These are phyloP conservation scores for Rhabdomys dilectus DNA, from an alignment of 2,113 vertebrate species.

Conservation along the genomic window DNA sequence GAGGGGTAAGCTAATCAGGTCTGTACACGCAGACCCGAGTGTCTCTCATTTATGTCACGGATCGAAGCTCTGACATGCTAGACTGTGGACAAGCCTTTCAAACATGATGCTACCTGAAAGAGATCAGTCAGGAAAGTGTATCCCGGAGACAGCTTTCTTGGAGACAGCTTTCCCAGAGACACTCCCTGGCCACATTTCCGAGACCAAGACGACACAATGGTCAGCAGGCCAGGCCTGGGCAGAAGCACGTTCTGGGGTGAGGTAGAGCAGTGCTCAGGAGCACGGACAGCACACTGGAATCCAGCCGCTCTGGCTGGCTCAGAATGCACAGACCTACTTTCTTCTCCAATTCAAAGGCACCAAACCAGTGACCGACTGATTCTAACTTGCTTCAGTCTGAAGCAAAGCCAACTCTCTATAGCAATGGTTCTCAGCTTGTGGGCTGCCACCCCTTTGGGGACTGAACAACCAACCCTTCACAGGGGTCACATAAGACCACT, in stretches of 20 bases:
- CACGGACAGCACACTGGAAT: too few species aligned
- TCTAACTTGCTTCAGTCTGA: not conserved
- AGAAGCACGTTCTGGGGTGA: accelerated
- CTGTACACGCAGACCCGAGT: not conserved
- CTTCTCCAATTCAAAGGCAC: not conserved
- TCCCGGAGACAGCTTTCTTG: not conserved
- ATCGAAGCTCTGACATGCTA: not conserved
- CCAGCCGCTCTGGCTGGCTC: too few species aligned
- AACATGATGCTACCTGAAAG: not conserved
- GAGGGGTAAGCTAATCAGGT: not conserved
- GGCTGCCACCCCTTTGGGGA: not conserved
- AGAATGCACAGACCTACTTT: not conserved
- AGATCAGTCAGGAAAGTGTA: not conserved
- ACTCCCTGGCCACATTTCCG: too few species aligned
- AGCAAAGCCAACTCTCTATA: not conserved
- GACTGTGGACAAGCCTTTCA: too few species aligned
- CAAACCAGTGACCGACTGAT: not conserved
- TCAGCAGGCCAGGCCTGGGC: not conserved
- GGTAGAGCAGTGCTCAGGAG: accelerated
- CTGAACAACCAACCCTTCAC: not conserved
- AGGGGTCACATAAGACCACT: not conserved
- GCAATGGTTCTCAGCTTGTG: not conserved
- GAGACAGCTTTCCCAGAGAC: not conserved
- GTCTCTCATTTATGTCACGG: not conserved
- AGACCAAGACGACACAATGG: not conserved